Conservation (phyloP, 92 coral and sea anemone genomes). For the Zoanthus sociatus region DNA sequence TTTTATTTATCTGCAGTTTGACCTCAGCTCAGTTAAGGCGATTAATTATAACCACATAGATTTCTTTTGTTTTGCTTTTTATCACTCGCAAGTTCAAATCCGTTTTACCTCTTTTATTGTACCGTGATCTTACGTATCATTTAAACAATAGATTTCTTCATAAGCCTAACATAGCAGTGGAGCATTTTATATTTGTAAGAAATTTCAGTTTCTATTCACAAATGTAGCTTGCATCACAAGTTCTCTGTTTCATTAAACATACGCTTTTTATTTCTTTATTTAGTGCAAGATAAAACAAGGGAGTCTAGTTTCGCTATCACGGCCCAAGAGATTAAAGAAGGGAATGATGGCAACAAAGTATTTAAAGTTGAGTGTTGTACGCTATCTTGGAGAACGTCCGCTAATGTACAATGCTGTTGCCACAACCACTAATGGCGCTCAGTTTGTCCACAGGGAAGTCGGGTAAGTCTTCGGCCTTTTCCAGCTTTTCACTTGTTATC, state of each 20-base stretch:
- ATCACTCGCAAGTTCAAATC: too few relatives aligned
- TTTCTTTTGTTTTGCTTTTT: too few relatives aligned
- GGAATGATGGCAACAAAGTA: constrained; percentile 79
- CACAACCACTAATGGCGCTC: background rate
- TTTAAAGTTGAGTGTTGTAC: constrained; percentile 44
- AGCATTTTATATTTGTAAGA: too few relatives aligned
- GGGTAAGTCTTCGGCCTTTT: constrained; percentile 7
- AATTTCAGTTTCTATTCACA: too few relatives aligned
- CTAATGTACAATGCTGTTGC: constrained; percentile 61
- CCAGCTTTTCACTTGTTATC: background rate
- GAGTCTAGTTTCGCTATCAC: constrained; percentile 4
- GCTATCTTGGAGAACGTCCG: constrained; percentile 32
- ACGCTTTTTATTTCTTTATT: background rate
- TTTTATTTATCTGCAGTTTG: too few relatives aligned
- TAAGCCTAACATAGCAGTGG: too few relatives aligned
- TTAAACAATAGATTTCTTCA: too few relatives aligned
- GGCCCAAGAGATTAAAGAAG: constrained; percentile 36
- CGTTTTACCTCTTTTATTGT: too few relatives aligned
- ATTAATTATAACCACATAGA: too few relatives aligned
- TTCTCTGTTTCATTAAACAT: background rate
- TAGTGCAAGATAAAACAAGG: constrained; percentile 73
- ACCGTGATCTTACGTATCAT: too few relatives aligned
- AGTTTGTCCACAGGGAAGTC: constrained; percentile 17
- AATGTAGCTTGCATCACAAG: background rate
- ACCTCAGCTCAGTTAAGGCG: too few relatives aligned